Conservation (phyloP, 2,888 invertebrate species). For the Ichneumoninae sp. region DNA sequence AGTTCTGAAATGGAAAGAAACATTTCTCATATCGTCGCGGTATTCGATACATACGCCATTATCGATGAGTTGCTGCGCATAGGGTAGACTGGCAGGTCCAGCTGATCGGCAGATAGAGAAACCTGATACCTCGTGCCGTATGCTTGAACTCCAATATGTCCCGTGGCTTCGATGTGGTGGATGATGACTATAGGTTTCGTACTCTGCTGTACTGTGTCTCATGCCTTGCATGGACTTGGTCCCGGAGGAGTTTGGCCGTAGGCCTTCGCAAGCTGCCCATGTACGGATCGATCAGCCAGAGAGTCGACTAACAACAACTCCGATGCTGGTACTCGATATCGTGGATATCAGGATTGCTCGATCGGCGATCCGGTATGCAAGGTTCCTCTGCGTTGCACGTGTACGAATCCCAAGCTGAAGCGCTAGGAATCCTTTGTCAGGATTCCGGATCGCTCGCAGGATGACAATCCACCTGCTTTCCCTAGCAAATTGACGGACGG, state of each 20-base stretch:
- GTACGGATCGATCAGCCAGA: slow-evolving; percentile 30
- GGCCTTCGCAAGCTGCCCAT: slow-evolving; percentile 22
- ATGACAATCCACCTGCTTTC: too few relatives aligned
- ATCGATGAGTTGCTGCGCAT: background rate
- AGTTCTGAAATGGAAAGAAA: slow-evolving; percentile 2
- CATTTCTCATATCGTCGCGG: background rate
- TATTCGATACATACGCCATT: background rate
- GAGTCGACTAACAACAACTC: background rate
- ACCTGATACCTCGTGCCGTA: slow-evolving; percentile 73
- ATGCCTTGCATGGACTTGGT: slow-evolving; percentile 18
- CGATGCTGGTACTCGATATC: background rate
- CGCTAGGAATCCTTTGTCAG: too few relatives aligned
- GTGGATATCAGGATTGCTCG: too few relatives aligned
- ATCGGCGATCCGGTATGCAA: too few relatives aligned
- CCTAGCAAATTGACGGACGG: too few relatives aligned
- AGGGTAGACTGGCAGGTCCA: slow-evolving; percentile 29
- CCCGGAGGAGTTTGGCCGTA: slow-evolving; percentile 42
- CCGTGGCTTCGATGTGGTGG: slow-evolving; percentile 51
- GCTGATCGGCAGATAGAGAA: slow-evolving; percentile 73
- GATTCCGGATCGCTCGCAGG: too few relatives aligned
- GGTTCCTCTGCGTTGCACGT: too few relatives aligned
- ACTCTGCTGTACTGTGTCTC: slow-evolving; percentile 36
- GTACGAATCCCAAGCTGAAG: too few relatives aligned
- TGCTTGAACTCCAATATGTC: slow-evolving; percentile 70
- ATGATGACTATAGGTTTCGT: slow-evolving; percentile 58